Conservation (phyloP, 64 coral and sea anemone genomes). For the Acropora tenuis region DNA sequence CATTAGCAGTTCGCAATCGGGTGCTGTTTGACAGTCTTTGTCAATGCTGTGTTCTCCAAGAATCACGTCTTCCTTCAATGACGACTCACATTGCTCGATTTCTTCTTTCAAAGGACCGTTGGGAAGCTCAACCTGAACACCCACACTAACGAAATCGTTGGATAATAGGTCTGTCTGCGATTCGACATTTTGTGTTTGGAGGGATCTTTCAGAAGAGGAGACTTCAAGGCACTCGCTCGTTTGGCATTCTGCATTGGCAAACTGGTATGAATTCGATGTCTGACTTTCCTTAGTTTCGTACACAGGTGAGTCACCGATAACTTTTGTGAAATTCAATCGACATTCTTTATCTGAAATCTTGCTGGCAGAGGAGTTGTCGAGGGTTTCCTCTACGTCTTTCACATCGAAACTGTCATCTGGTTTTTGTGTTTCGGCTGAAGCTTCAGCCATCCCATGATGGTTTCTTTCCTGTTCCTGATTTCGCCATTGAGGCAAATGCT, state of each 20-base stretch:
- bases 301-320: not conserved
- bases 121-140: not conserved
- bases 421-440: not conserved
- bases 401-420: not conserved
- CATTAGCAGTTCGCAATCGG: not conserved
- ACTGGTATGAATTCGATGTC: not conserved
- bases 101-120: not conserved
- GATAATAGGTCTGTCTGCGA: constrained; percentile 12
- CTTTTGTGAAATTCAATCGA: not conserved
- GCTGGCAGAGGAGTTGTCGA: not conserved
- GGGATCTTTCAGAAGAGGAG: not conserved
- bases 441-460: not conserved
- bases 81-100: no score
- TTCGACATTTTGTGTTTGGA: not conserved
- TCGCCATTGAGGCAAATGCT: not conserved
- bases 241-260: not conserved
- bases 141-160: not conserved
- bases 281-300: not conserved
- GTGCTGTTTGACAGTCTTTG: not conserved
- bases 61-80: not conserved
- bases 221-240: not conserved
- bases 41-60: not conserved
- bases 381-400: not conserved
- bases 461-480: not conserved
- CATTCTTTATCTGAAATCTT: not conserved